Evolutionary conservation across 2,888 invertebrate species (phyloP).

Genomic region (Ophioninae sp.): DNA sequence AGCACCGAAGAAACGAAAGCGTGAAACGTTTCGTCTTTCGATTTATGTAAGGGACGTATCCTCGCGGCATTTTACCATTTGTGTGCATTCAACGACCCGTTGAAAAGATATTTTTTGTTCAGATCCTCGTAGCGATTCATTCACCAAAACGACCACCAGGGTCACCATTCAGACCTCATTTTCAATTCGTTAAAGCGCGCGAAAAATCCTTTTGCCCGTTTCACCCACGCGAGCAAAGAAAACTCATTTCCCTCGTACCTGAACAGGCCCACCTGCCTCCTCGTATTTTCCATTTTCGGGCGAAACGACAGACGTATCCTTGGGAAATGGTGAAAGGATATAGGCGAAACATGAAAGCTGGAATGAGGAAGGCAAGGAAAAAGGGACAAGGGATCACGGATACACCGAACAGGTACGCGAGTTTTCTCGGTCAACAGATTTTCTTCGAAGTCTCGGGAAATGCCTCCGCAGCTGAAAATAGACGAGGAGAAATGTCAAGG

Average conservation of each 20-base stretch:
- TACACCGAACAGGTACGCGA: conserved; percentile 44
- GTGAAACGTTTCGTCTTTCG: not conserved
- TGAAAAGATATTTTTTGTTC: not conserved
- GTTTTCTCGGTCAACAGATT: conserved; percentile 45
- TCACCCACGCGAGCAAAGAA: not conserved
- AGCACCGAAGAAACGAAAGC: conserved; percentile 2
- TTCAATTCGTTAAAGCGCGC: conserved; percentile 1
- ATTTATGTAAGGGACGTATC: not conserved
- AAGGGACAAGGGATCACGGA: conserved; percentile 22
- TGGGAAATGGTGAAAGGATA: conserved; percentile 20
- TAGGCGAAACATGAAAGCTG: not conserved
- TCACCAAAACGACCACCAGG: not conserved
- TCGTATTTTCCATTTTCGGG: conserved; percentile 35
- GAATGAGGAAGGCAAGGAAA: not conserved
- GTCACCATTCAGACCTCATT: not conserved
- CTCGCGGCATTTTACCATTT: not conserved
- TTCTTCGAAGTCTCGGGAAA: not conserved
- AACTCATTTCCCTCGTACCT: conserved; percentile 42
- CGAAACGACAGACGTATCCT: not conserved
- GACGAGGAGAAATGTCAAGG: not conserved
- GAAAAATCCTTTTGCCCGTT: not conserved
- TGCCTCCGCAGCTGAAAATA: not conserved
- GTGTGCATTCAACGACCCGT: not conserved
- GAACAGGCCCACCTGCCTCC: conserved; percentile 39
- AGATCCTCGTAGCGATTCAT: not conserved